Base-by-base conservation (phyloP, 1,140 invertebrate genomes). In the Aphaenogaster ashmeadi region DNA sequence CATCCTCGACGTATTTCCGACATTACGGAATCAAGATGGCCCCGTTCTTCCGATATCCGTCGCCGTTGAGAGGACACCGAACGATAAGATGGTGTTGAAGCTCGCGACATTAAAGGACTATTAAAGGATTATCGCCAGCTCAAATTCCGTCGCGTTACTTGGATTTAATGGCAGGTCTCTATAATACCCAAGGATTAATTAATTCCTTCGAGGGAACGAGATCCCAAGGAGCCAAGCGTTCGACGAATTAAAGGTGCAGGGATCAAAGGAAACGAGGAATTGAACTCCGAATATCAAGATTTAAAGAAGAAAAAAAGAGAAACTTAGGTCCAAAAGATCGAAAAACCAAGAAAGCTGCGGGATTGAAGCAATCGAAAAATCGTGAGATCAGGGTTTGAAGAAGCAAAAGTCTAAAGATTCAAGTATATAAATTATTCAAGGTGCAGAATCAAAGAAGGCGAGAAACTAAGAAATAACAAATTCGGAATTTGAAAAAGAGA, bases 151-250 rank as follows among this genome's bases (percentile, higher is more conserved):
- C 69, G 80, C 80, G 80, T 84, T 84, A 75, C 69, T 84, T 71
- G 80, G 80, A 84, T 84, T 84, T 84, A 84, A 84, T 84, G 80
- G 80, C 69, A 84, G 80, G 58, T 58, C 69, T 75, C 80, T 8
- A 75, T 84, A 84, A 84, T 84, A 84, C 80, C 69, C 54, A n/a
- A 75, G 80, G 80, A 84, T 84, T 84, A 84, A 84, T 84, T 84
- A 84, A 84, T 84, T 84, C 80, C 80, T 75, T 62, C 54, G 80
- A 60, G 41, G 27, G 27, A 83, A 71, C 79, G 27, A 44, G 41
- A 69, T 71, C 50, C 62, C 62, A 41, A 27, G 62, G 13, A 74
- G 41, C 80, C 41, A 60, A 50, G 80, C 56, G 69, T 81, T 36
- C n/a, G 52, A 75, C 44, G 27, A 75, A 74, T 74, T 74, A 74